Percentiles rank a stretch among this genome's conserved stretches.
phyloP scores from a whole-genome alignment of 2,888 invertebrate genomes.

The Tinea semifulvella region DNA sequence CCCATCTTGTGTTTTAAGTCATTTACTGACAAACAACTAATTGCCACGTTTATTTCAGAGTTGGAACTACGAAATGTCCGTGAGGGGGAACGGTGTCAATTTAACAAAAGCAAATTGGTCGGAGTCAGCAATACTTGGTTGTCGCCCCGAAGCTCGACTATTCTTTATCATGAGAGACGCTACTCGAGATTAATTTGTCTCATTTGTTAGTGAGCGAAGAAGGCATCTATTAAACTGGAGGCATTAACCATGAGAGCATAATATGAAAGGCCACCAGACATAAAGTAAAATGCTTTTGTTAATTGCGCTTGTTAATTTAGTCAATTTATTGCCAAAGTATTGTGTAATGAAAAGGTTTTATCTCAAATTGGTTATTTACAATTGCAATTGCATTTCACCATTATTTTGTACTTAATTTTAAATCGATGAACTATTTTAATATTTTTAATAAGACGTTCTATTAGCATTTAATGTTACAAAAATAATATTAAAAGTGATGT shows the following conservation, averaged over 20 bases:
- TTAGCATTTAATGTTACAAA: too few species aligned
- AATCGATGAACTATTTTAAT: too few species aligned
- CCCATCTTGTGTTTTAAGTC: background rate
- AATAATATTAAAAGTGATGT: too few species aligned
- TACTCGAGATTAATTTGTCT: slow-evolving; percentile 54
- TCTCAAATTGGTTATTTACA: too few species aligned
- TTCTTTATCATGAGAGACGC: slow-evolving; percentile 59
- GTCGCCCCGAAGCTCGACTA: slow-evolving; percentile 24
- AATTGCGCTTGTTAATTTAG: background rate
- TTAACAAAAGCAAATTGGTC: slow-evolving; percentile 48
- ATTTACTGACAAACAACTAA: slow-evolving; percentile 27
- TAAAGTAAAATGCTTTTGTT: background rate
- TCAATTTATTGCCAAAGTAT: background rate
- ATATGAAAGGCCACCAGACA: background rate
- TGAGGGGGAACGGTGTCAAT: slow-evolving; percentile 30
- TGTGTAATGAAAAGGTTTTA: slow-evolving; percentile 3
- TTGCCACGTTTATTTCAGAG: slow-evolving; percentile 26
- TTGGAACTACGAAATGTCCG: slow-evolving; percentile 18
- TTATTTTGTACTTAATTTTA: too few species aligned
- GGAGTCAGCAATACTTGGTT: slow-evolving; percentile 7
- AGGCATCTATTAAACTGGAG: slow-evolving; percentile 25
- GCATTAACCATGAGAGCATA: slow-evolving; percentile 5
- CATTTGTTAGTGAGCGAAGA: slow-evolving; percentile 47
- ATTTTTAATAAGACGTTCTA: too few species aligned
- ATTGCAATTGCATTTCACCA: too few species aligned